Evolutionary conservation across 1,140 invertebrate species (phyloP).

Genomic region (Danaus melanippus): DNA sequence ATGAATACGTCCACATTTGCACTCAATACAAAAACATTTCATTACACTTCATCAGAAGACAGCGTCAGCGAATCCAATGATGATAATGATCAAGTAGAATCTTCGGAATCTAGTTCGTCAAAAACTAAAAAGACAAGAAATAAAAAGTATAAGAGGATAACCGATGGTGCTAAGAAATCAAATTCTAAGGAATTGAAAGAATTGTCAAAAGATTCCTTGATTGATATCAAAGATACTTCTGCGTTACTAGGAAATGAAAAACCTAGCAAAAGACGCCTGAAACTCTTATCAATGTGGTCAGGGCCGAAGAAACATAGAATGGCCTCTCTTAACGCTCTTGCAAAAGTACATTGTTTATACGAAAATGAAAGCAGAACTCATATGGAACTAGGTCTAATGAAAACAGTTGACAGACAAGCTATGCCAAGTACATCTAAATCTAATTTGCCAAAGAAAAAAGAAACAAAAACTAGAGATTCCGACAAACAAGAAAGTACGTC

Average conservation of each 20-base stretch:
- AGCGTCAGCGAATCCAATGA: conserved; percentile 62
- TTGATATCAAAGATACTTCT: conserved; percentile 57
- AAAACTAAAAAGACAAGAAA: conserved; percentile 50
- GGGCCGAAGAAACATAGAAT: conserved; percentile 87
- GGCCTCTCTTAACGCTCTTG: conserved; percentile 89
- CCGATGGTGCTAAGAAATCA: conserved; percentile 47
- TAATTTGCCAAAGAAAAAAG: conserved; percentile 51
- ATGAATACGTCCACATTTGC: conserved; percentile 58
- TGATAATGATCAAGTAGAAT: conserved; percentile 58
- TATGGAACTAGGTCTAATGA: conserved; percentile 74
- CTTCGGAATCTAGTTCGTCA: conserved; percentile 48
- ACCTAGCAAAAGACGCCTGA: conserved; percentile 58
- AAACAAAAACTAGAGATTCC: conserved; percentile 47
- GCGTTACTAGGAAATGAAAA: conserved; percentile 52
- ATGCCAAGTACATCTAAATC: conserved; percentile 53
- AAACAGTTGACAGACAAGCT: conserved; percentile 53
- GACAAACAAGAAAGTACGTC: conserved; percentile 63
- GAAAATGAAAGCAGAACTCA: conserved; percentile 88
- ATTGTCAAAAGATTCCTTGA: conserved; percentile 60
- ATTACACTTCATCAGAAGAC: conserved; percentile 60
- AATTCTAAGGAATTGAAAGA: conserved; percentile 63
- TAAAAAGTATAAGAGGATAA: conserved; percentile 60
- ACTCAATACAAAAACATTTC: conserved; percentile 47
- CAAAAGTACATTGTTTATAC: conserved; percentile 93
- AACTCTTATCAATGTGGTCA: conserved; percentile 67